A percentile compares a stretch with the other conserved stretches of the same genome.
Conservation (phyloP, 2,888 invertebrate species). For the Galeruca laticollis region DNA sequence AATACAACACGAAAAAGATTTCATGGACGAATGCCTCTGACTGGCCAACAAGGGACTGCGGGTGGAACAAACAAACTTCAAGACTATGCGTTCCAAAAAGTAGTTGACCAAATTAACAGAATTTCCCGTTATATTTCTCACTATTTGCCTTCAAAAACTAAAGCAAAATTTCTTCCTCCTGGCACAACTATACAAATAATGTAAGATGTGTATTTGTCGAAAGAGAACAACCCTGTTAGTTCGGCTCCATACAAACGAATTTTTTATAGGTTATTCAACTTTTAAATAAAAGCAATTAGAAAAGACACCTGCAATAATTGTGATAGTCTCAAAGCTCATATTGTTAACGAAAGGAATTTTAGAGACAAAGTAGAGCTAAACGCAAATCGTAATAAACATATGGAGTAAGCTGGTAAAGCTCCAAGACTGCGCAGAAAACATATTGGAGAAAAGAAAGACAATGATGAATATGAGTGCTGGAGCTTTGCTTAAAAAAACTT, state of each 20-base stretch:
- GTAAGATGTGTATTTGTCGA: constrained; percentile 39
- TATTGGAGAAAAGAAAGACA: constrained; percentile 34
- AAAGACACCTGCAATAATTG: constrained; percentile 46
- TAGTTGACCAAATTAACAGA: too few species aligned
- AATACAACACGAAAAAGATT: constrained; percentile 45
- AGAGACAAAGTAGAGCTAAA: constrained; percentile 33
- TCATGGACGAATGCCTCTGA: constrained; percentile 35
- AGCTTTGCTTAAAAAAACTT: constrained; percentile 38
- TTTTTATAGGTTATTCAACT: constrained; percentile 44
- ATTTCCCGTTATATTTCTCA: too few species aligned
- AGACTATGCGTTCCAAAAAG: constrained; percentile 13
- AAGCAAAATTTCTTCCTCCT: constrained; percentile 40
- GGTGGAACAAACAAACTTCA: constrained; percentile 39
- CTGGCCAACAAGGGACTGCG: constrained; percentile 39
- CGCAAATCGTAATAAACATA: constrained; percentile 38
- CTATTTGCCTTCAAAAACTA: constrained; percentile 35
- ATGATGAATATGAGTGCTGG: constrained; percentile 32
- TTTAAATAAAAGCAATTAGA: constrained; percentile 37
- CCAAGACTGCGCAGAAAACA: constrained; percentile 40
- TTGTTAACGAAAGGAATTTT: constrained; percentile 41
- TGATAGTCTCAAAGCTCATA: constrained; percentile 42
- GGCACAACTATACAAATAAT: constrained; percentile 42
- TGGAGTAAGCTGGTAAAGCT: constrained; percentile 36
- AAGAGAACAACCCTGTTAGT: constrained; percentile 27
- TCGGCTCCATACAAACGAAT: constrained; percentile 37